Evolutionary conservation across 2,888 invertebrate species (phyloP).

Genomic region (Saturnia pavonia): DNA sequence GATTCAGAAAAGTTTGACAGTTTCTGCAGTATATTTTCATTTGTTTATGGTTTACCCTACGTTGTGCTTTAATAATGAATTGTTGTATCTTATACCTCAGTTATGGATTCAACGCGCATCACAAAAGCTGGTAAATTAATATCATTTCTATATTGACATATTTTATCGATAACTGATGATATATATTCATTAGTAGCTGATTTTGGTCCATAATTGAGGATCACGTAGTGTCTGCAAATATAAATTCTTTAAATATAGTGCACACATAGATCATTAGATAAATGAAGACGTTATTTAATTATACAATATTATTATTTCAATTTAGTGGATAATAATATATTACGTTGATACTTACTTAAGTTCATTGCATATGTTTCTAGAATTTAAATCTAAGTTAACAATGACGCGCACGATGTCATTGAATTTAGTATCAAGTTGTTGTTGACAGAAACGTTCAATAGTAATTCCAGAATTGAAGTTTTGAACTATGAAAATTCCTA

Average conservation of each 20-base stretch:
- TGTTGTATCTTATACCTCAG: slow-evolving; percentile 29
- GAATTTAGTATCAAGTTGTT: slow-evolving; percentile 39
- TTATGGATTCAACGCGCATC: slow-evolving; percentile 30
- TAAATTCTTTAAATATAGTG: background rate
- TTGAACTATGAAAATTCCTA: slow-evolving; percentile 52
- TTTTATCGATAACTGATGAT: slow-evolving; percentile 37
- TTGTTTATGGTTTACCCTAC: background rate
- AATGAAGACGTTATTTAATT: too few relatives aligned
- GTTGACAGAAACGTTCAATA: slow-evolving; percentile 31
- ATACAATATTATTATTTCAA: too few relatives aligned
- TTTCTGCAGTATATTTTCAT: background rate
- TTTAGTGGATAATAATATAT: background rate
- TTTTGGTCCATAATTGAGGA: slow-evolving; percentile 34
- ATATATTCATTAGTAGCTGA: slow-evolving; percentile 36
- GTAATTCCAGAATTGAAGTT: slow-evolving; percentile 26
- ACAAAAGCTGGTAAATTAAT: slow-evolving; percentile 42
- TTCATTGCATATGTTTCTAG: slow-evolving; percentile 46
- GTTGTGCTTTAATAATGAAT: background rate
- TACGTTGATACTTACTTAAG: slow-evolving; percentile 42
- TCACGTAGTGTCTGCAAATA: slow-evolving; percentile 44
- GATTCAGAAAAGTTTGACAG: background rate
- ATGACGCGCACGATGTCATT: slow-evolving; percentile 43
- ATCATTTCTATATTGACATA: slow-evolving; percentile 39
- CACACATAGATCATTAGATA: too few relatives aligned
- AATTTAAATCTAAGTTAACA: slow-evolving; percentile 50